phyloP scores from a whole-genome alignment of 2,888 invertebrate species.

The Calephelis perditalis region DNA sequence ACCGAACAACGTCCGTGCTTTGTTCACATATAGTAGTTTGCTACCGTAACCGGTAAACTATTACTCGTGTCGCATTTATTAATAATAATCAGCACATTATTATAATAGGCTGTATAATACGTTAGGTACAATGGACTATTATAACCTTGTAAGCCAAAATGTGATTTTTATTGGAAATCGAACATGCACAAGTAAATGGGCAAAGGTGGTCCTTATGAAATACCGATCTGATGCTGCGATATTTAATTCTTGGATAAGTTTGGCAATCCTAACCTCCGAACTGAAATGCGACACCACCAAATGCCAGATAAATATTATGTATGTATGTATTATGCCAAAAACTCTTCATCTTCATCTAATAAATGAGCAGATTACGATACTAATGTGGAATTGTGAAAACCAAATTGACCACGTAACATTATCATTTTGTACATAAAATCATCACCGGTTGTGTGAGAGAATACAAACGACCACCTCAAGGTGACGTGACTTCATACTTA shows the following conservation, averaged over 20 bases:
- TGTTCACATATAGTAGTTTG: conserved; percentile 46
- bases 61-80: conserved; percentile 39
- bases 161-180: neutral
- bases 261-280: no score
- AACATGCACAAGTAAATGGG: no score
- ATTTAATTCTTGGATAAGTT: no score
- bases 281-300: no score
- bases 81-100: conserved; percentile 1
- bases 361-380: no score
- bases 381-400: no score
- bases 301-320: no score
- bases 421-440: neutral
- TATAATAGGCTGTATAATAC: conserved; percentile 4
- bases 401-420: no score
- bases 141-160: neutral
- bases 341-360: no score
- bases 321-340: no score
- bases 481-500: conserved; percentile 5
- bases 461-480: conserved; percentile 1
- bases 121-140: neutral
- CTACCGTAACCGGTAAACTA: conserved; percentile 46
- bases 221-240: no score
- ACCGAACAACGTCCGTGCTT: conserved; percentile 66
- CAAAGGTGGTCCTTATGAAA: no score
- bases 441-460: neutral